These are phyloP conservation scores for Phrynocephalus forsythii DNA, from an alignment of 2,797 vertebrate species.

Conservation along the genomic window DNA sequence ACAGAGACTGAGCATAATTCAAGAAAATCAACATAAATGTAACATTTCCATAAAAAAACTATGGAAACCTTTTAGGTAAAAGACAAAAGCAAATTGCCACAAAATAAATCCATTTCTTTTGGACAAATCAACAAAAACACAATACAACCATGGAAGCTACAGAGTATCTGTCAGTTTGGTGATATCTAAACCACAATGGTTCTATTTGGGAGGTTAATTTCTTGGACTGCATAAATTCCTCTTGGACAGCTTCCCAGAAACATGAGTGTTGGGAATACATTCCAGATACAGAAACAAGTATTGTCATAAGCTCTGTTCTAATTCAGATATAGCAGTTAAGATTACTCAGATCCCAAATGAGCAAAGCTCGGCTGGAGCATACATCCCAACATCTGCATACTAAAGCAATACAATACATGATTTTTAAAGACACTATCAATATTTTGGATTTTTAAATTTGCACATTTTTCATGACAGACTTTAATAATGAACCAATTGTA, in stretches of 20 bases:
- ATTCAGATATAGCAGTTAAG: slow-evolving; percentile 30
- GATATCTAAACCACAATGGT: not conserved
- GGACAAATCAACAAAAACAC: not conserved
- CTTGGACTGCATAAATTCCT: not conserved
- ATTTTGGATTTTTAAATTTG: not conserved
- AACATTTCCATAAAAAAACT: not conserved
- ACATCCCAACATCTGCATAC: slow-evolving; percentile 22
- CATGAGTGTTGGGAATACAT: not conserved
- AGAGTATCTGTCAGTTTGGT: slow-evolving; percentile 1
- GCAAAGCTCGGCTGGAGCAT: slow-evolving; percentile 30
- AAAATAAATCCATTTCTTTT: not conserved
- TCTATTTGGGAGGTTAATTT: not conserved
- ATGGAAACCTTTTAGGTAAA: not conserved
- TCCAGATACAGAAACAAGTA: not conserved
- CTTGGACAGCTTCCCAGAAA: not conserved
- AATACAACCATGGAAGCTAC: not conserved
- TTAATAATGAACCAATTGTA: not conserved
- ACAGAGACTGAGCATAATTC: not conserved
- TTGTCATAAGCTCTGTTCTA: slow-evolving; percentile 6
- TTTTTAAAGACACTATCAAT: not conserved
- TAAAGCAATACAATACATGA: not conserved
- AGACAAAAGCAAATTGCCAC: not conserved
- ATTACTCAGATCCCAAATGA: slow-evolving; percentile 31
- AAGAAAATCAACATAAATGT: not conserved
- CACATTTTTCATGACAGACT: not conserved